Evolutionary conservation across 2,888 invertebrate species (phyloP).

Genomic region (Cerceris rybyensis): DNA sequence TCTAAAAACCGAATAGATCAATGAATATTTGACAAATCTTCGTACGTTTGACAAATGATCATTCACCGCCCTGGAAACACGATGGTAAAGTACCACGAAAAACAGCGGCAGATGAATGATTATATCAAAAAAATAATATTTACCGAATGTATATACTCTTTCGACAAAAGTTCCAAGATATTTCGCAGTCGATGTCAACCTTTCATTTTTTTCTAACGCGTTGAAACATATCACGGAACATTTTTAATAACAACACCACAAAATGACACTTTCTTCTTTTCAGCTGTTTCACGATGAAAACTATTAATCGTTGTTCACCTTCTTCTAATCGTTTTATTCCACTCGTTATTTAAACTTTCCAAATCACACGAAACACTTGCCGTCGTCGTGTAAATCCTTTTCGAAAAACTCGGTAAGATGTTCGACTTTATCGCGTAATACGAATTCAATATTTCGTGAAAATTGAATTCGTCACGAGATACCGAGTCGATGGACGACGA

Average conservation of each 20-base stretch:
- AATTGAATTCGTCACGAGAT: constrained; percentile 24
- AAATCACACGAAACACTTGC: too few relatives aligned
- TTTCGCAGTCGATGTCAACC: neutral
- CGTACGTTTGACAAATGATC: too few relatives aligned
- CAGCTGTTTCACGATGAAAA: neutral
- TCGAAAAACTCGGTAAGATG: too few relatives aligned
- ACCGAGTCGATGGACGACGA: constrained; percentile 42
- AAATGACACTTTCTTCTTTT: neutral
- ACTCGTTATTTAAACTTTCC: too few relatives aligned
- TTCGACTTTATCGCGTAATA: neutral
- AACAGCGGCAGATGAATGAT: neutral
- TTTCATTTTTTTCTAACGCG: constrained; percentile 70
- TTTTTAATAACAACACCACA: constrained; percentile 37
- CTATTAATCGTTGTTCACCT: too few relatives aligned
- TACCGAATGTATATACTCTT: neutral
- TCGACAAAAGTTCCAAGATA: neutral
- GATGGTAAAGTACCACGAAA: too few relatives aligned
- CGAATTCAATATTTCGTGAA: neutral
- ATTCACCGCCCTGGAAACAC: too few relatives aligned
- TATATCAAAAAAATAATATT: neutral
- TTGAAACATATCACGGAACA: constrained; percentile 63
- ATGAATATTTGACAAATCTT: too few relatives aligned
- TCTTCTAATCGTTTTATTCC: too few relatives aligned
- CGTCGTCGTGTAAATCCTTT: too few relatives aligned
- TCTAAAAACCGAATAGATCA: too few relatives aligned